A percentile compares a stretch with the other conserved stretches of the same genome.
Conservation (phyloP, 2,888 invertebrate genomes). For the Nudaria mundana region DNA sequence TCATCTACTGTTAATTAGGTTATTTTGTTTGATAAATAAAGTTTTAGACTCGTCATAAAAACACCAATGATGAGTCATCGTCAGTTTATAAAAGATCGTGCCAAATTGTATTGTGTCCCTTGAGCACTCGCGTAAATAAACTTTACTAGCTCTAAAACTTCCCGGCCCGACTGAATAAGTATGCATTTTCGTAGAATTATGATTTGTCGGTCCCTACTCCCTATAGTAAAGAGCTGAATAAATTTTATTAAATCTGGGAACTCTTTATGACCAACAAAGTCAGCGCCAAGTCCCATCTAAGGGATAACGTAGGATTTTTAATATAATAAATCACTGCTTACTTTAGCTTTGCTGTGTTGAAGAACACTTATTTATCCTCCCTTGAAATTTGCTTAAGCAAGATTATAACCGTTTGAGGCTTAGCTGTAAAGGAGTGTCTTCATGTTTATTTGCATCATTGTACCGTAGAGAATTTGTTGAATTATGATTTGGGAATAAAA, state of each 20-base stretch:
- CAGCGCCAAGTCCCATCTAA: conserved; percentile 58
- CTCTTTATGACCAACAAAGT: conserved; percentile 71
- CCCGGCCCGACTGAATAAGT: conserved; percentile 72
- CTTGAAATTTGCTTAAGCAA: conserved; percentile 28
- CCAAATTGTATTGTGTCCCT: no score
- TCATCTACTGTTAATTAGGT: no score
- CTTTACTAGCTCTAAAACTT: conserved; percentile 72
- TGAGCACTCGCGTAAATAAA: conserved; percentile 61
- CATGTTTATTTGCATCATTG: conserved; percentile 21
- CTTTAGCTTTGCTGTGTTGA: conserved; percentile 38
- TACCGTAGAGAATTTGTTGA: conserved; percentile 21
- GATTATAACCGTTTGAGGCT: conserved; percentile 29
- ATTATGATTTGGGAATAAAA: conserved; percentile 21
- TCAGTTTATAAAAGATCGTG: no score
- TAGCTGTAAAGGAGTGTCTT: conserved; percentile 19
- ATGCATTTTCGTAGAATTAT: conserved; percentile 71
- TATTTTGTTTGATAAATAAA: no score
- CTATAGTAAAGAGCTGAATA: conserved; percentile 70
- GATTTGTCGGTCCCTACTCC: conserved; percentile 73
- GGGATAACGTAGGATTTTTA: conserved; percentile 58
- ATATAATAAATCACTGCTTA: conserved; percentile 65
- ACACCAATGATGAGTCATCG: no score
- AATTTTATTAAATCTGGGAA: conserved; percentile 77
- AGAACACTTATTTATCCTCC: conserved; percentile 38
- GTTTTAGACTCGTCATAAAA: no score